These are phyloP conservation scores for Pogonognathellus flavescens DNA, from an alignment of 1,140 invertebrate species.

Conservation along the genomic window DNA sequence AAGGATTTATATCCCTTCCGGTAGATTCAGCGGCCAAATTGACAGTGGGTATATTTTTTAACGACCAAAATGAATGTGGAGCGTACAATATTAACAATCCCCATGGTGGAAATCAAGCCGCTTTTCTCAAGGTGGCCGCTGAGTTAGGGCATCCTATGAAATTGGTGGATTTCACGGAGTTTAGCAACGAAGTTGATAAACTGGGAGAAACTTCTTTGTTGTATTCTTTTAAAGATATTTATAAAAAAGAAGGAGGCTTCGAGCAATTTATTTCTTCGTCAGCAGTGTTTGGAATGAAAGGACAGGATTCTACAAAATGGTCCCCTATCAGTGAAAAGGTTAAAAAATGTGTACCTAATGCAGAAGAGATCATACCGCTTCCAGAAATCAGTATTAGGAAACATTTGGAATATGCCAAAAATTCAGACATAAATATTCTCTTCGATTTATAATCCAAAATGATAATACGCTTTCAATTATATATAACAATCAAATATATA, in stretches of 20 bases:
- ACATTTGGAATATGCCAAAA: background rate
- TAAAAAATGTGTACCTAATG: background rate
- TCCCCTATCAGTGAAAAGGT: background rate
- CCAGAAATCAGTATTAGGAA: background rate
- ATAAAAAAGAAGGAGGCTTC: background rate
- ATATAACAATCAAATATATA: no score
- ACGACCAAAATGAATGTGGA: background rate
- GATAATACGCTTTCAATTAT: no score
- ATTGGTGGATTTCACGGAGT: background rate
- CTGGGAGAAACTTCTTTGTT: background rate
- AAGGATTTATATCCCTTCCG: background rate
- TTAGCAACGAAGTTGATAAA: background rate
- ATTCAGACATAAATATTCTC: background rate
- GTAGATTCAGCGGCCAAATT: background rate
- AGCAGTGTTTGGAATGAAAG: background rate
- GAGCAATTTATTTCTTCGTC: background rate
- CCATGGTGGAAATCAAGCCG: background rate
- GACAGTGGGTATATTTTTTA: background rate
- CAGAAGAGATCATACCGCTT: background rate
- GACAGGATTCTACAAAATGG: background rate
- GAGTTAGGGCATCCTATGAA: background rate
- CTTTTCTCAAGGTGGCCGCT: background rate
- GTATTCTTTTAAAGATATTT: slow-evolving; percentile 27
- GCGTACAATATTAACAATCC: slow-evolving; percentile 7
- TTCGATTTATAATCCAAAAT: no score